Evolutionary conservation across 2,888 invertebrate species (phyloP), one percentile per base, ranked within the genome.

Genomic region (Pediacus dermestoides): DNA sequence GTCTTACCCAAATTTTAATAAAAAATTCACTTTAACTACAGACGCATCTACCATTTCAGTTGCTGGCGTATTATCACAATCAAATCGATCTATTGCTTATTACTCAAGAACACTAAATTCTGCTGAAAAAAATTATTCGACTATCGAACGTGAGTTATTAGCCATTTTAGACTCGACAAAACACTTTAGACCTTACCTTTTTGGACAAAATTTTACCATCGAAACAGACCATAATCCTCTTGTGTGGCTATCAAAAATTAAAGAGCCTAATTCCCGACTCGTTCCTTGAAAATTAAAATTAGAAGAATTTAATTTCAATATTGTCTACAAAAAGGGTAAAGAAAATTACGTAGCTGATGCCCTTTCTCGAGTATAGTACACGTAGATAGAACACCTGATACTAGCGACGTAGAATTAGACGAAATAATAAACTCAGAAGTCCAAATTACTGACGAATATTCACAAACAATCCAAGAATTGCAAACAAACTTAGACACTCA

Each of bases 161-260:
- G 26, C 46, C 6, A 53, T 54, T 2, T 38, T 50, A 21, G 42
- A 49, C 31, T 34, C 41, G 3, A 42, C 44, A 11, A 54, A 50
- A 45, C 47, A 50, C 37, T 54, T 53, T 34, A 9, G 53, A 6
- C 43, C 47, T 10, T 51, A 54, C 21, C 16, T 53, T 7, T 51
- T 38, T 27, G 53, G 48, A n/a, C 22, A 33, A 16, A 27, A 46
- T 26, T 50, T 52, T 30, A 18, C 34, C 6, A 42, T 51, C 1
- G 26, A 46, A 37, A 49, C 46, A 2, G 41, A 47, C 22, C 49
- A 51, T 16, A 48, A 46, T 22, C 42, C 41, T 1, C 21, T 53
- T 16, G 44, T 48, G 7, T 48, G 49, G 47, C 31, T 48, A 16
- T 42, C 35, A 21, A 42, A 34, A 10, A 18, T 48, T 3, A 49